These are phyloP conservation scores for Scophthalmus maximus DNA, from an alignment of 2,113 vertebrate genomes.

Conservation along the genomic window DNA sequence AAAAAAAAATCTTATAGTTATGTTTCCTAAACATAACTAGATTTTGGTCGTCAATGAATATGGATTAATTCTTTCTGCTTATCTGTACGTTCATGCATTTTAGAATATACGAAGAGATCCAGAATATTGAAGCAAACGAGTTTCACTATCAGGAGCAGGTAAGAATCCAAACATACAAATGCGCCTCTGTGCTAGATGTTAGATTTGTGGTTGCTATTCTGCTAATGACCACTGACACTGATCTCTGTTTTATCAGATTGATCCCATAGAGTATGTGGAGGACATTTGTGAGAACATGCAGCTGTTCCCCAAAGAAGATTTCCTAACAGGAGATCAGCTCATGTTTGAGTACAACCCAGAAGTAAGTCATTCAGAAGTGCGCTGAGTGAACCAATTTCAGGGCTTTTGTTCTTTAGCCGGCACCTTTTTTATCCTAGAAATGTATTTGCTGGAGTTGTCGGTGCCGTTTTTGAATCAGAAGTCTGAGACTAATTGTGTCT, in stretches of 20 bases:
- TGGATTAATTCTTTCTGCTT: background rate
- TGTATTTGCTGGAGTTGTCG: slow-evolving; percentile 5
- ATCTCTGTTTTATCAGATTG: slow-evolving; percentile 82
- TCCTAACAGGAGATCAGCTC: slow-evolving; percentile 96
- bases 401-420: no score
- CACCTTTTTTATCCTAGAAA: no score
- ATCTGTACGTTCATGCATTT: slow-evolving; percentile 21
- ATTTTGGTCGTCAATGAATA: background rate
- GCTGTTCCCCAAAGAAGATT: slow-evolving; percentile 91
- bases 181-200: background rate
- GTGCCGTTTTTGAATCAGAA: no score
- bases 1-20: no score
- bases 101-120: slow-evolving; percentile 98
- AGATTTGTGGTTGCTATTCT: background rate
- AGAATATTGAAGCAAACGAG: slow-evolving; percentile 96
- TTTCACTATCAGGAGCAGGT: slow-evolving; percentile 98
- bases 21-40: no score
- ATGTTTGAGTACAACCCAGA: slow-evolving; percentile 88
- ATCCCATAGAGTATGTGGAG: slow-evolving; percentile 95
- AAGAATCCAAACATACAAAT: slow-evolving; percentile 26
- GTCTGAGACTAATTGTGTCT: slow-evolving; percentile 10
- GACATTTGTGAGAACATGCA: slow-evolving; percentile 98
- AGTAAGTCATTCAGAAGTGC: slow-evolving; percentile 68
- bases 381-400: no score
- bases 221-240: no score